A percentile compares a stretch with the other conserved stretches of the same genome.
These are phyloP conservation scores for Silvanus unidentatus DNA, from an alignment of 2,888 invertebrate genomes.

Conservation along the genomic window DNA sequence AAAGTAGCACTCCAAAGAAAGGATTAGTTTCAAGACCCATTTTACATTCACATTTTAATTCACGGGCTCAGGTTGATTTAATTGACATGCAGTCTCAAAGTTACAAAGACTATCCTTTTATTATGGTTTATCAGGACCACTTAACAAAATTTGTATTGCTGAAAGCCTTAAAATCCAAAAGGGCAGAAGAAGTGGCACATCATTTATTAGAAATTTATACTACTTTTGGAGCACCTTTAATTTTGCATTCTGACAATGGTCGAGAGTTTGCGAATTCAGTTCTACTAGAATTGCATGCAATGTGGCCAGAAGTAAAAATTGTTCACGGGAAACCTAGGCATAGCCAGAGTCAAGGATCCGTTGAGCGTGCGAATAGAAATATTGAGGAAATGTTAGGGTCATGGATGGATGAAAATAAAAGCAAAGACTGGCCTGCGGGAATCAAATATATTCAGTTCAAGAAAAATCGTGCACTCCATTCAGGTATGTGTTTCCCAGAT, in stretches of 20 bases:
- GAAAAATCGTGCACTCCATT: conserved; percentile 40
- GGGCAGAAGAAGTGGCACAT: conserved; percentile 26
- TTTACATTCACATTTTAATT: too few species aligned
- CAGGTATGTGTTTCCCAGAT: conserved; percentile 34
- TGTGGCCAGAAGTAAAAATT: conserved; percentile 27
- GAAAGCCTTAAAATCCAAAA: conserved; percentile 24
- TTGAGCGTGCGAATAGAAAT: conserved; percentile 38
- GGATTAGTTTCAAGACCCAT: too few species aligned
- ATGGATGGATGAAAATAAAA: conserved; percentile 38
- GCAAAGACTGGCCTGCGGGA: conserved; percentile 39
- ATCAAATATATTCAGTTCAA: conserved; percentile 39
- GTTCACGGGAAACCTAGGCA: conserved; percentile 15
- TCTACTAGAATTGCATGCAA: conserved; percentile 17
- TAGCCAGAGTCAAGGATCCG: conserved; percentile 32
- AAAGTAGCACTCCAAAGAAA: too few species aligned
- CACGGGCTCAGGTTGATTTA: too few species aligned
- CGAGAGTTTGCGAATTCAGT: conserved; percentile 24
- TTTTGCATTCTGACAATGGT: conserved; percentile 29
- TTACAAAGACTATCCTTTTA: conserved; percentile 23
- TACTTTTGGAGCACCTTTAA: conserved; percentile 27
- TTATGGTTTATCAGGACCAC: conserved; percentile 23
- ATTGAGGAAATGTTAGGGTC: conserved; percentile 35
- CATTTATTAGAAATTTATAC: conserved; percentile 24
- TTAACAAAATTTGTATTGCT: conserved; percentile 26
- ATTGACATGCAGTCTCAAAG: conserved; percentile 20